Evolutionary conservation across 2,113 vertebrate genomes (phyloP), one percentile per base, ranked within the genome.

Genomic region (Tor tambroides): DNA sequence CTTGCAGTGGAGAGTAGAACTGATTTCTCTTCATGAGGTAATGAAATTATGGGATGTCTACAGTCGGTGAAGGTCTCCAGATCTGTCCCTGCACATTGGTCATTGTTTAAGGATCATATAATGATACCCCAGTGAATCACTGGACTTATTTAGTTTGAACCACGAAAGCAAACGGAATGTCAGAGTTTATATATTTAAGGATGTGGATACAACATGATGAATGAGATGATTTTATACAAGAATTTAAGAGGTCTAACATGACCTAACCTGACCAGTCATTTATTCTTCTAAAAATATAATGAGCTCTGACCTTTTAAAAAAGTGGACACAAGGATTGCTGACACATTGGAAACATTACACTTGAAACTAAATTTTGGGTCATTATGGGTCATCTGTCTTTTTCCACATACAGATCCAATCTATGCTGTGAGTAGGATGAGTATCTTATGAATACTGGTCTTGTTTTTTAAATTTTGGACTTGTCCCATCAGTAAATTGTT

Each of bases 21-120:
- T 85, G 26, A 85, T 84, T 80, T 76, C 6, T 8, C 41, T 46
- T 65, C 15, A 9, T 41, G 2, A 28, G 2, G 21, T 81, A 74
- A 85, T 85, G 19, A 23, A 46, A 85, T 88, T 88, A 81, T 63
- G 77, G 54, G 54, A 85, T 76, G 54, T 85, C 76, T 88, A 84
- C 54, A 35, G 35, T 81, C 21, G 11, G 30, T 35, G 78, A 32
- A 80, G 65, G 87, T 79, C 87, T 80, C 87, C 75, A 46, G 75
- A 69, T 79, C 63, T 56, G 32, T n/a, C 19, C 26, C 43, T 84
- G 32, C 14, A 14, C 28, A 54, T 49, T 65, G 41, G 41, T 85
- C 30, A 54, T 23, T 6, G 12, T 54, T 69, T 32, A 67, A 54
- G 46, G 51, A 69, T 87, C 17, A 14, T 23, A 23, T 61, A 30